Base-by-base conservation (phyloP, 2,888 invertebrate genomes). In the Lepidochrysops patricia region DNA sequence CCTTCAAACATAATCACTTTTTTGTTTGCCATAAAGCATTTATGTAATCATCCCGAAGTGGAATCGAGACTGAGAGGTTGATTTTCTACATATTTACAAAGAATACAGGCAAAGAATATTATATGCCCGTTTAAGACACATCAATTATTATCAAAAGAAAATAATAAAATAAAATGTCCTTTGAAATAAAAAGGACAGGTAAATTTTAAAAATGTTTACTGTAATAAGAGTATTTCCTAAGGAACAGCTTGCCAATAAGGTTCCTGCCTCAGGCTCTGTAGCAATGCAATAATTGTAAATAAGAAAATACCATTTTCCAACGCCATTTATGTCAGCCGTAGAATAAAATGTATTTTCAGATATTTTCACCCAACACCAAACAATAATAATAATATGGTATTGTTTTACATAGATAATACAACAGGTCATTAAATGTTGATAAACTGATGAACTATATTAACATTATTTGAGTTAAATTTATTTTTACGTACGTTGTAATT, bases 161-260 rank as follows among this genome's bases (percentile, higher is more conserved):
- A 50, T 1, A 50, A 49, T 37, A 15, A 43, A 50, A n/a, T 25
- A 13, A 52, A 52, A 52, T 52, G 1, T 15, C 32, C 49, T 52
- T 57, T 57, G 60, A 62, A 60, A 62, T 60, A 60, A 58, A 62
- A 52, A 35, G 3, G 34, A n/a, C 7, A 52, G 52, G 52, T 52
- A 6, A 26, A 52, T 13, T 52, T 52, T 27, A 52, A 52, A 27
- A 52, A 52, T 52, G 26, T 52, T 52, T 50, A 50, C 50, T 26
- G 13, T 13, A 26, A 50, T 26, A 26, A 50, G 26, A 50, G 50
- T 26, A 52, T 50, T 26, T 50, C 4, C 27, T 52, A 26, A 52
- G 52, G 27, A 52, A 15, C 26, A 52, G 52, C 52, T 52, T 52
- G 52, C 52, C 52, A 52, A 52, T 52, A 52, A 52, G 52, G 52